These are phyloP conservation scores for Eurytemora carolleeae DNA, from an alignment of 1,140 invertebrate genomes.

Conservation along the genomic window DNA sequence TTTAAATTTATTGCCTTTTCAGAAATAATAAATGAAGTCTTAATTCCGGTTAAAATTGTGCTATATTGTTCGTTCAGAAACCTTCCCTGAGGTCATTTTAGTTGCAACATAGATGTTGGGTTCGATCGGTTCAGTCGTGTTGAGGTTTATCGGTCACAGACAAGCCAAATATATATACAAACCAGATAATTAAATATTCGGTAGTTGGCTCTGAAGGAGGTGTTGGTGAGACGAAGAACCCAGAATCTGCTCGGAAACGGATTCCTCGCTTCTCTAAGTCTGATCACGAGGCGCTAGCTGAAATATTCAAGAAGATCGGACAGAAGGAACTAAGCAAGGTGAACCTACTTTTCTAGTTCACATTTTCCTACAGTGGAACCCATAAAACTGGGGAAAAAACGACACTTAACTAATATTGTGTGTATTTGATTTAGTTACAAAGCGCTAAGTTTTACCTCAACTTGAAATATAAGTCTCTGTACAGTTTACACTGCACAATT, in stretches of 20 bases:
- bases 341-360: constrained; percentile 26
- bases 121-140: too few relatives aligned
- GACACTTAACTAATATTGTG: background rate
- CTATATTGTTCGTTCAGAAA: too few relatives aligned
- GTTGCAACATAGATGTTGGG: too few relatives aligned
- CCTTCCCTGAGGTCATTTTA: too few relatives aligned
- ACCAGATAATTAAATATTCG: background rate
- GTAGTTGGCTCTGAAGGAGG: constrained; percentile 15
- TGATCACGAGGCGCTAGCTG: constrained; percentile 58
- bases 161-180: constrained; percentile 12
- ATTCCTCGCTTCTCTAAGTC: constrained; percentile 39
- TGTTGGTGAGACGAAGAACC: constrained; percentile 15
- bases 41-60: too few relatives aligned
- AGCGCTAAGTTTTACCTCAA: too few relatives aligned
- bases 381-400: background rate
- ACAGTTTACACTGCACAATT: too few relatives aligned
- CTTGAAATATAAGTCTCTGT: too few relatives aligned
- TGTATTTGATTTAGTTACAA: constrained; percentile 8
- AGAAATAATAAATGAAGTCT: too few relatives aligned
- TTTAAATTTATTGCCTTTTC: too few relatives aligned
- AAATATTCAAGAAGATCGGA: constrained; percentile 80
- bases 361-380: too few relatives aligned
- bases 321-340: constrained; percentile 68
- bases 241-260: constrained; percentile 15
- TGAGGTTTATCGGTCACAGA: too few relatives aligned